Conservation (phyloP, 2,797 vertebrate genomes). For the Strix occidentalis region DNA sequence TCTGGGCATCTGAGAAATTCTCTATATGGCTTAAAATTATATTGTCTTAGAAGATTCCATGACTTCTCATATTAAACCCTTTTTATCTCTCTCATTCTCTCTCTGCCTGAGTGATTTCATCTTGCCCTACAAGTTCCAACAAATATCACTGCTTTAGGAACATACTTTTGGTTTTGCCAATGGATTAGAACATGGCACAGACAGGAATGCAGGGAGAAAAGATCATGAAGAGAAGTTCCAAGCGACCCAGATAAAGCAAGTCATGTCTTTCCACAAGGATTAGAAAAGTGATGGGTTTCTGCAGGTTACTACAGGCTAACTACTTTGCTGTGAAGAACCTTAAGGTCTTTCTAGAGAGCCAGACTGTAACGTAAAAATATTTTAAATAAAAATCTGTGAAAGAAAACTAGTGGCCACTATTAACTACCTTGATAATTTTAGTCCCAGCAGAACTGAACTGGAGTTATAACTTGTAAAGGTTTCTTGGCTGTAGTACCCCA, state of each 20-base stretch:
- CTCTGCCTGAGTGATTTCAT: neutral
- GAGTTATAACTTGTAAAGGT: neutral
- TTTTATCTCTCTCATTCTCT: neutral
- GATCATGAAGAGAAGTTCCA: neutral
- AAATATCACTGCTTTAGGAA: neutral
- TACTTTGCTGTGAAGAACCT: neutral
- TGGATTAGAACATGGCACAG: neutral
- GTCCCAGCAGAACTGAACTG: neutral
- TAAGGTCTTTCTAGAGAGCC: neutral
- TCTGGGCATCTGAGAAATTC: neutral
- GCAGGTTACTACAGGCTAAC: neutral
- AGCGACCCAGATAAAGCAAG: neutral
- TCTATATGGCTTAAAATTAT: neutral
- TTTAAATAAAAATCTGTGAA: neutral
- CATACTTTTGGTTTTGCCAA: neutral
- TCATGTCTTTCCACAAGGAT: neutral
- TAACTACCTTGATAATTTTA: neutral
- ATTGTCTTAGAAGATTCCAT: neutral
- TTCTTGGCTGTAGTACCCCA: neutral
- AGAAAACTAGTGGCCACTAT: neutral
- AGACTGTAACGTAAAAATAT: neutral
- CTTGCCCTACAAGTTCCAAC: neutral
- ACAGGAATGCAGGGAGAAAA: neutral
- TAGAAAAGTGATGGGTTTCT: neutral
- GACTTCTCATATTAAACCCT: neutral